These are phyloP conservation scores for Microplitis mediator DNA, from an alignment of 1,140 invertebrate genomes.

Conservation along the genomic window DNA sequence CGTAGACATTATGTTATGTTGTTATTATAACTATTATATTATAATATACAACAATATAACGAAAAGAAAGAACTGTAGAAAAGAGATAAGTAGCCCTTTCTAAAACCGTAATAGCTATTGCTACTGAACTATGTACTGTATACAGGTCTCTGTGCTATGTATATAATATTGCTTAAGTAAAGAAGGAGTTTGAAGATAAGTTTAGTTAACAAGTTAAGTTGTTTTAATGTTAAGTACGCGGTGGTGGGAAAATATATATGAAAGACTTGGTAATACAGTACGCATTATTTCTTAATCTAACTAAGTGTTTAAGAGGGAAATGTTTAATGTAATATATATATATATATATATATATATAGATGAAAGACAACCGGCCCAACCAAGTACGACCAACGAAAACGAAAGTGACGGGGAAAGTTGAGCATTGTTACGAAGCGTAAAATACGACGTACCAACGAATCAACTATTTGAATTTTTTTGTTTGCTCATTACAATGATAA, in stretches of 20 bases:
- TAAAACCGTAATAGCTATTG: too few relatives aligned
- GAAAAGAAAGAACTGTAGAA: too few relatives aligned
- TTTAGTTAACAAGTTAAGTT: not conserved
- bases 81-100: too few relatives aligned
- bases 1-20: too few relatives aligned
- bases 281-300: slow-evolving; percentile 58
- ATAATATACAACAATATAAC: too few relatives aligned
- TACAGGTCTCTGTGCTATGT: too few relatives aligned
- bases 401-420: slow-evolving; percentile 63
- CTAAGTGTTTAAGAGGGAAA: slow-evolving; percentile 33
- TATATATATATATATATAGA: slow-evolving; percentile 12
- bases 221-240: not conserved
- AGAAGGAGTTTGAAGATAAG: not conserved
- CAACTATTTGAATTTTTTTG: not conserved
- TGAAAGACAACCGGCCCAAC: slow-evolving; percentile 33
- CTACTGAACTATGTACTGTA: too few relatives aligned
- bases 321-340: slow-evolving; percentile 26
- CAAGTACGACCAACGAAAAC: slow-evolving; percentile 54
- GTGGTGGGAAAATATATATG: not conserved
- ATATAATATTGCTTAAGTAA: too few relatives aligned
- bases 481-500: not conserved
- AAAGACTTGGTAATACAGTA: slow-evolving; percentile 33
- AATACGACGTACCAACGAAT: slow-evolving; percentile 35
- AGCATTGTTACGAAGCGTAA: slow-evolving; percentile 60
- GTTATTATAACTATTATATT: too few relatives aligned